Base-by-base conservation (phyloP, 2,113 vertebrate genomes). In the Paraplagusia blochii region DNA sequence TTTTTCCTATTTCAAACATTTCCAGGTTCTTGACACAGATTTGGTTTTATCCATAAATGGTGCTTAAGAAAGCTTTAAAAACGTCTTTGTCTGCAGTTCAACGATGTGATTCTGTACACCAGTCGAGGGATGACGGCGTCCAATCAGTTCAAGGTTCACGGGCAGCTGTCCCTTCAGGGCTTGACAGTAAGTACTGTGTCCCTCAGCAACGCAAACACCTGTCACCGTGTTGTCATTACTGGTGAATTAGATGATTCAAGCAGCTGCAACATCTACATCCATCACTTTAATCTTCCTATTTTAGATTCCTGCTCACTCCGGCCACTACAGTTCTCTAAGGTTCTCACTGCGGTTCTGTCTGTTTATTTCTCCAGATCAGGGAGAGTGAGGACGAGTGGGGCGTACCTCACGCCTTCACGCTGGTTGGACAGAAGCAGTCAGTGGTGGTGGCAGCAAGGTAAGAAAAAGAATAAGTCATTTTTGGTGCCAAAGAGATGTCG, bases 381-480 rank as follows among this genome's bases (percentile, higher is more conserved):
- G 92, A 92, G 72, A 98, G 95, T 15, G 96, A 98, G 72, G 95
- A 95, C 0, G 96, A 99, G 79, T 98, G 96, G 95, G 96, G 96
- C 0, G 94, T 98, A 62, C 94, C 96, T 54, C 92, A 98, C 63
- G 95, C 94, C 77, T 93, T 99, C 64, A 98, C 96, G 0, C 77
- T 99, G 53, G 90, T 92, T 43, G 94, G 92, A 69, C 92, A 94
- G 80, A 93, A 90, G 33, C 95, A 97, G 85, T 93, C 95, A 51
- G 92, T 99, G 52, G 77, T 99, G 29, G 92, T 98, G 61, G 95
- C 96, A 33, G 94, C 97, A 66, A 96, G 95, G 97, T 98, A 92
- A 46, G 62, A 62, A n/a, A n/a, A n/a, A n/a, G n/a, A n/a, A n/a
- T n/a, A n/a, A n/a, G 3, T 29, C 6, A 29, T 29, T 29, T 29